phyloP scores from a whole-genome alignment of 2,113 vertebrate species.

The Dissostichus mawsoni region DNA sequence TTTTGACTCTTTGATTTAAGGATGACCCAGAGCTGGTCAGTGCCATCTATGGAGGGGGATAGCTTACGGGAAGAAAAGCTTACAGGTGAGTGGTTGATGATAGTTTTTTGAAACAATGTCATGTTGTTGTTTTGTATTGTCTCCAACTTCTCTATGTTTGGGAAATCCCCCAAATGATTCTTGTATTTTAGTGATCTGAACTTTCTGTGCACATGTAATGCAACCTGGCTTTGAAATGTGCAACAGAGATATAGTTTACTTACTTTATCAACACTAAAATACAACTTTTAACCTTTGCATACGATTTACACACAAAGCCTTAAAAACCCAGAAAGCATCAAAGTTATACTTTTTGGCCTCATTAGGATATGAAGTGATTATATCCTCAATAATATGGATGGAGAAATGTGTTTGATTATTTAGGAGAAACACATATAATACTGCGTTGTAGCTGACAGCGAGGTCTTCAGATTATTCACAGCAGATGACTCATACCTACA shows the following conservation, averaged over 20 bases:
- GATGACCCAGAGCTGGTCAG: slow-evolving; percentile 96
- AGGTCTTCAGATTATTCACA: neutral
- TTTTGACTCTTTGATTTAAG: slow-evolving; percentile 77
- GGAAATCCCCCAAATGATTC: too few relatives aligned
- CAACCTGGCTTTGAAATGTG: neutral
- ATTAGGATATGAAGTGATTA: neutral
- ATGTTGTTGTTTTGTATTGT: neutral
- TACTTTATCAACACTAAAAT: neutral
- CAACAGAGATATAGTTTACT: neutral
- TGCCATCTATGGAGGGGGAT: slow-evolving; percentile 97
- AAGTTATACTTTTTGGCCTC: too few relatives aligned
- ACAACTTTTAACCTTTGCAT: too few relatives aligned
- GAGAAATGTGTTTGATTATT: neutral
- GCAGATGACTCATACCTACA: neutral
- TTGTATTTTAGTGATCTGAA: too few relatives aligned
- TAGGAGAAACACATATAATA: neutral
- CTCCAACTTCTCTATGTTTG: too few relatives aligned
- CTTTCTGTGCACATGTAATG: too few relatives aligned
- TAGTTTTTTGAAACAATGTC: neutral
- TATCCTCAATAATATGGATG: neutral
- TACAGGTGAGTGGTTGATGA: slow-evolving; percentile 87
- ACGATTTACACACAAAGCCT: too few relatives aligned
- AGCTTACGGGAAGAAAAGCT: slow-evolving; percentile 96
- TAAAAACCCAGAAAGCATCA: too few relatives aligned
- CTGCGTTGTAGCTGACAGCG: neutral